These are phyloP conservation scores for Drosophila micromelanica DNA, from an alignment of 1,140 invertebrate species.

Conservation along the genomic window DNA sequence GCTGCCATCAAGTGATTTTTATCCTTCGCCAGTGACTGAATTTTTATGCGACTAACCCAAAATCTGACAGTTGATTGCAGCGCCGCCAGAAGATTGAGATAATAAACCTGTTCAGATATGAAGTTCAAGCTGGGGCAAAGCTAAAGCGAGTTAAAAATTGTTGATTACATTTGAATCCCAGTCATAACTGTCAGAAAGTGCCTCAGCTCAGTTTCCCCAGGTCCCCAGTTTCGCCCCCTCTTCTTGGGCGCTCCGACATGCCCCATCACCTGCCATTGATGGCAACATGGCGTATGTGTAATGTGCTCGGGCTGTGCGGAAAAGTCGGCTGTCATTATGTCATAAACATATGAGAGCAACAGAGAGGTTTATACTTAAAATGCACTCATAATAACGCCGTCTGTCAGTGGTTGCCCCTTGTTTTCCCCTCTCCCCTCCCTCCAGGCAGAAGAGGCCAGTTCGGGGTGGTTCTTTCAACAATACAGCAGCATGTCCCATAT, in stretches of 20 bases:
- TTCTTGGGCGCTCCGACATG: not conserved
- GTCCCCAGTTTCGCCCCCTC: not conserved
- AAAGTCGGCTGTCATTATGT: slow-evolving; percentile 73
- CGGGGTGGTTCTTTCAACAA: not conserved
- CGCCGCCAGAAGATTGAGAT: slow-evolving; percentile 29
- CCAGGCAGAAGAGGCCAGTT: not conserved
- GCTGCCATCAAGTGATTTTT: slow-evolving; percentile 39
- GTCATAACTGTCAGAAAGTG: slow-evolving; percentile 77
- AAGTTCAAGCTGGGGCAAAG: slow-evolving; percentile 24
- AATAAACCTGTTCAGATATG: slow-evolving; percentile 40
- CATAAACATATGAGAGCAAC: slow-evolving; percentile 63
- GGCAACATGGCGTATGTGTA: slow-evolving; percentile 60
- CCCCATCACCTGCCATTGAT: slow-evolving; percentile 15
- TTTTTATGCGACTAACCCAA: slow-evolving; percentile 59
- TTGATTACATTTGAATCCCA: slow-evolving; percentile 81
- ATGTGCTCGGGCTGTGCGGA: slow-evolving; percentile 33
- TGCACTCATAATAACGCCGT: slow-evolving; percentile 50
- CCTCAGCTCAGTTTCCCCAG: slow-evolving; percentile 9
- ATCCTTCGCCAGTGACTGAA: slow-evolving; percentile 40
- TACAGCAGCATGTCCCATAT: slow-evolving; percentile 12
- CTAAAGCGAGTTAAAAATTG: slow-evolving; percentile 55
- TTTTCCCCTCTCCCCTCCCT: not conserved
- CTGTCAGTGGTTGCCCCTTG: slow-evolving; percentile 36
- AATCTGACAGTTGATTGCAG: slow-evolving; percentile 50
- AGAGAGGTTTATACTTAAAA: slow-evolving; percentile 65